Evolutionary conservation across 2,797 vertebrate genomes (phyloP).

Genomic region (Malurus splendens): DNA sequence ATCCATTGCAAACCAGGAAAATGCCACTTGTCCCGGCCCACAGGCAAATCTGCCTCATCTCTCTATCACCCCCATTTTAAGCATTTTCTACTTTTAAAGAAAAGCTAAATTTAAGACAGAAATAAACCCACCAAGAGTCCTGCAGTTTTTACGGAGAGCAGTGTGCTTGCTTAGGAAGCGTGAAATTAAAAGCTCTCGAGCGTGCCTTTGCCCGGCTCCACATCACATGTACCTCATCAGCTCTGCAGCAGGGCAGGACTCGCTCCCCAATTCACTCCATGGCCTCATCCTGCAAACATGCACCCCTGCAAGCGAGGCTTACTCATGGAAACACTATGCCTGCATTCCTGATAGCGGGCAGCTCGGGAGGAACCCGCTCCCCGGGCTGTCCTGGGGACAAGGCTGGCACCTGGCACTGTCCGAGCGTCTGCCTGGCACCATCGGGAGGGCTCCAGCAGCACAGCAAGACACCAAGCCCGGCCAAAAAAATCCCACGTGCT

Average conservation of each 20-base stretch:
- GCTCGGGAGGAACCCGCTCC: background rate
- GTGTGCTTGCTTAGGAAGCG: background rate
- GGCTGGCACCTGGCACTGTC: background rate
- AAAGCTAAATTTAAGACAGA: background rate
- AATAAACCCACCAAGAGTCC: background rate
- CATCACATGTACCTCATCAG: background rate
- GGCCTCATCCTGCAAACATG: slow-evolving; percentile 55
- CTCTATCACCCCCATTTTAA: background rate
- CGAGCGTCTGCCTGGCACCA: background rate
- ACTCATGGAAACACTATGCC: slow-evolving; percentile 61
- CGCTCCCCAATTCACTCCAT: background rate
- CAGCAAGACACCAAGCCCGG: background rate
- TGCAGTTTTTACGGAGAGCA: background rate
- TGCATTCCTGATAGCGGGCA: background rate
- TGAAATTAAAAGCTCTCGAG: slow-evolving; percentile 34
- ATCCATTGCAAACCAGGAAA: background rate
- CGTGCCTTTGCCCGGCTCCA: background rate
- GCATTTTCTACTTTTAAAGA: background rate
- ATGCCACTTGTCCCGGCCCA: background rate
- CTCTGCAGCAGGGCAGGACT: background rate
- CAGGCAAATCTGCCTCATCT: background rate
- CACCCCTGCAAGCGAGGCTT: slow-evolving; percentile 21
- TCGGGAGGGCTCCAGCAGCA: background rate
- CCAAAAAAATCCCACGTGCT: background rate
- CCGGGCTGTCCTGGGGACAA: background rate